These are phyloP conservation scores for Ursus arctos DNA, from an alignment of 2,113 vertebrate species.

Conservation along the genomic window DNA sequence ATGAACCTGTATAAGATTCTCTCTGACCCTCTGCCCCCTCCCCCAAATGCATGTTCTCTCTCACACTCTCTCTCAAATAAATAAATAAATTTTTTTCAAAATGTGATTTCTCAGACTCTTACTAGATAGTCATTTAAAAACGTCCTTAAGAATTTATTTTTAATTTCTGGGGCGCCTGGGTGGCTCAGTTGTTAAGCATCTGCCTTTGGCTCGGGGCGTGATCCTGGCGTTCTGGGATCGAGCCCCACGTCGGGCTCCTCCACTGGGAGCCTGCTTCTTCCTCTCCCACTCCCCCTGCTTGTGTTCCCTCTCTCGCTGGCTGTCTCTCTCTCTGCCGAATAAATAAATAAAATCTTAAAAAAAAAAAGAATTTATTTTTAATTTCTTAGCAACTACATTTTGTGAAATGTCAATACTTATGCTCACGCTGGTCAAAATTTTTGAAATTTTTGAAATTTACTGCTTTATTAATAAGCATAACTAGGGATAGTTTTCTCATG, in stretches of 20 bases:
- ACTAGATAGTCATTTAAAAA: constrained; percentile 29
- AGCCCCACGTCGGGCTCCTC: too few species aligned
- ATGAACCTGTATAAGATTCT: background rate
- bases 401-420: background rate
- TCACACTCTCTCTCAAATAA: background rate
- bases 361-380: constrained; percentile 37
- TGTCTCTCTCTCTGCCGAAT: too few species aligned
- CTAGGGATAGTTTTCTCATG: background rate
- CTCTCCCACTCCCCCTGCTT: too few species aligned
- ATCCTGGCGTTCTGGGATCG: too few species aligned
- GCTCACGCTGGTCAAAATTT: background rate
- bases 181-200: too few species aligned
- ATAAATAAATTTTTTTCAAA: background rate
- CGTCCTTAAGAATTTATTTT: constrained; percentile 1
- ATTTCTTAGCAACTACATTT: background rate
- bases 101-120: background rate
- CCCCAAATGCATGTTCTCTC: background rate
- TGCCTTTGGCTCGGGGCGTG: too few species aligned
- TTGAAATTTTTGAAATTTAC: background rate
- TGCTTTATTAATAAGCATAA: constrained; percentile 43
- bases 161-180: too few species aligned
- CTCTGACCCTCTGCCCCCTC: background rate
- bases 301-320: too few species aligned
- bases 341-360: too few species aligned
- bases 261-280: too few species aligned